phyloP scores from a whole-genome alignment of 2,888 invertebrate genomes.

The Pseudococcus jackbeardsleyi region DNA sequence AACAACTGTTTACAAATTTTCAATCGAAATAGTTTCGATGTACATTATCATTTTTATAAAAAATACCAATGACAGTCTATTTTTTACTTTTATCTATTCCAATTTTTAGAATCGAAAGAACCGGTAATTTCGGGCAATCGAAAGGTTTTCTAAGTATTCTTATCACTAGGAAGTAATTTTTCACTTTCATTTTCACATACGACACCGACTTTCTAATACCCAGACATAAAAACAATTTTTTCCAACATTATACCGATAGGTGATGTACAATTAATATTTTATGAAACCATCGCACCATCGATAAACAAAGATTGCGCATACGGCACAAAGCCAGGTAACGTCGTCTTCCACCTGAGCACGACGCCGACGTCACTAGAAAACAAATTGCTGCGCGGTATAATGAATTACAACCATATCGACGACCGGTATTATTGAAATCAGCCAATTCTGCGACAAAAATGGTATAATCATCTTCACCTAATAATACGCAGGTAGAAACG shows the following conservation, averaged over 20 bases:
- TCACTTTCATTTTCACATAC: not conserved
- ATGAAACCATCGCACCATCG: not conserved
- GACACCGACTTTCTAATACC: not conserved
- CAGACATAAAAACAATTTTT: not conserved
- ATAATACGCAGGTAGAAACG: not conserved
- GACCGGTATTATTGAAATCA: conserved; percentile 25
- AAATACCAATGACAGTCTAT: too few species aligned
- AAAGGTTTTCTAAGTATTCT: too few species aligned
- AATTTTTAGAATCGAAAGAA: too few species aligned
- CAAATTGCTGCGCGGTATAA: not conserved
- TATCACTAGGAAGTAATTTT: too few species aligned
- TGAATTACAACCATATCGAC: conserved; percentile 12
- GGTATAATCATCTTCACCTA: conserved; percentile 21
- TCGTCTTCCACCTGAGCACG: not conserved
- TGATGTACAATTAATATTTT: not conserved
- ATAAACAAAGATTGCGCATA: not conserved
- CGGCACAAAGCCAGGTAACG: too few species aligned
- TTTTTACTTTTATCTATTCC: too few species aligned
- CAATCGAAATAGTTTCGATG: too few species aligned
- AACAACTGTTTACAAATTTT: too few species aligned
- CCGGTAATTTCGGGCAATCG: too few species aligned
- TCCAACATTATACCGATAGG: not conserved
- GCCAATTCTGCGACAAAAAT: conserved; percentile 41
- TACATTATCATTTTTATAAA: too few species aligned
- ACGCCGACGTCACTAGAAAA: not conserved